phyloP scores from a whole-genome alignment of 2,888 invertebrate genomes.

The Tinea pellionella region DNA sequence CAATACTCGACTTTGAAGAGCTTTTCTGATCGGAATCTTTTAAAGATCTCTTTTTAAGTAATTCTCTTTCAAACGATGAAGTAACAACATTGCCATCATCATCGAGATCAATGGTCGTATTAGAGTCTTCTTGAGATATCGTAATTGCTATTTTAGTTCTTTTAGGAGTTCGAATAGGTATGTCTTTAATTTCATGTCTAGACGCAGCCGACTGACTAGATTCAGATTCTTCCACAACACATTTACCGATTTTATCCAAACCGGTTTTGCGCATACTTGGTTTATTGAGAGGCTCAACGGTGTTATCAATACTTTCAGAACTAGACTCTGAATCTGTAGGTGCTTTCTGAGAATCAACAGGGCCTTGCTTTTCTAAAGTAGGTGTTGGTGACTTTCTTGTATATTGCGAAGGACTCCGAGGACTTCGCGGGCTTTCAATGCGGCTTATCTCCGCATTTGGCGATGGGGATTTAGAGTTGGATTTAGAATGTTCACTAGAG shows the following conservation, averaged over 20 bases:
- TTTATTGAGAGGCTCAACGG: slow-evolving; percentile 55
- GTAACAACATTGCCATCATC: slow-evolving; percentile 62
- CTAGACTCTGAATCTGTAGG: slow-evolving; percentile 73
- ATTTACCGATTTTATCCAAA: slow-evolving; percentile 56
- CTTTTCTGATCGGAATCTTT: slow-evolving; percentile 59
- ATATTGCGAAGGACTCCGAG: slow-evolving; percentile 56
- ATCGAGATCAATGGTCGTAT: slow-evolving; percentile 63
- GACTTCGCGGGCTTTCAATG: slow-evolving; percentile 56
- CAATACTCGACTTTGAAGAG: slow-evolving; percentile 72
- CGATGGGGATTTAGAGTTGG: slow-evolving; percentile 55
- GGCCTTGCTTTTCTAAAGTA: slow-evolving; percentile 72
- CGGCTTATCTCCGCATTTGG: slow-evolving; percentile 48
- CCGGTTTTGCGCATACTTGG: slow-evolving; percentile 56
- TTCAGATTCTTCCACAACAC: slow-evolving; percentile 68
- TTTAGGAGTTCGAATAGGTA: slow-evolving; percentile 57
- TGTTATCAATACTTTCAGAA: slow-evolving; percentile 63
- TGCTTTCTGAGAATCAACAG: slow-evolving; percentile 60
- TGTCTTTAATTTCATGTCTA: slow-evolving; percentile 54
- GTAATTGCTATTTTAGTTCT: slow-evolving; percentile 66
- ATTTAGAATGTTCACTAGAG: slow-evolving; percentile 60
- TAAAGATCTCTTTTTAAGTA: slow-evolving; percentile 50
- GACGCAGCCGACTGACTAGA: slow-evolving; percentile 70
- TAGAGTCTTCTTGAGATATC: slow-evolving; percentile 67
- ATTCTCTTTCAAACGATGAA: slow-evolving; percentile 52
- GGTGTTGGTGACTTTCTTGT: slow-evolving; percentile 65